A percentile compares a stretch with the other conserved stretches of the same genome.
Evolutionary conservation across 2,888 invertebrate genomes (phyloP).

Genomic region (Pteria penguin): DNA sequence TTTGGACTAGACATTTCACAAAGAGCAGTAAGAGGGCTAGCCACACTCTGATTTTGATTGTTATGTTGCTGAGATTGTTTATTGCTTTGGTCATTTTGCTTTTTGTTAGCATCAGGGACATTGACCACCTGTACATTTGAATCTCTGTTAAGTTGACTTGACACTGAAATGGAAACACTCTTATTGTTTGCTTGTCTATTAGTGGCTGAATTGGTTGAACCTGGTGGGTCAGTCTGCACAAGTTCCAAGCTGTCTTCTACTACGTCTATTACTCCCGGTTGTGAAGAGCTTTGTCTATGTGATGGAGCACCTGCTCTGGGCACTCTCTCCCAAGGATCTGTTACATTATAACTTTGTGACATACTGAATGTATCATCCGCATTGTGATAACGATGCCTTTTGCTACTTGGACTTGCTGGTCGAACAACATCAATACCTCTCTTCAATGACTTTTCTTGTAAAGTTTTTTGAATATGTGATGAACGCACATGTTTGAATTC

Average conservation of each 20-base stretch:
- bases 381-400: conserved; percentile 31
- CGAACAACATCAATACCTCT: conserved; percentile 25
- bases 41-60: not conserved
- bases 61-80: not conserved
- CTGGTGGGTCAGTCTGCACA: conserved; percentile 40
- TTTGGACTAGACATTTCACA: not conserved
- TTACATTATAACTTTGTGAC: conserved; percentile 35
- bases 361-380: conserved; percentile 41
- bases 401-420: conserved; percentile 38
- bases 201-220: conserved; percentile 4
- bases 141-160: conserved; percentile 31
- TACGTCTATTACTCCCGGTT: conserved; percentile 35
- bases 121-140: conserved; percentile 43
- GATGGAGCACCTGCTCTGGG: conserved; percentile 20
- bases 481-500: conserved; percentile 51
- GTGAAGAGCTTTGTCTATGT: not conserved
- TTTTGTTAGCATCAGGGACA: conserved; percentile 26
- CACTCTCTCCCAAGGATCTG: conserved; percentile 34
- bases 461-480: conserved; percentile 42
- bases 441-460: conserved; percentile 35
- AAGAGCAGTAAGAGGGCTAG: no score
- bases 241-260: conserved; percentile 50
- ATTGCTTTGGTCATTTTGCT: not conserved
- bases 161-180: conserved; percentile 42
- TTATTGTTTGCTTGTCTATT: conserved; percentile 34